phyloP scores from a whole-genome alignment of 2,888 invertebrate genomes.

The Stegana nigrithorax region DNA sequence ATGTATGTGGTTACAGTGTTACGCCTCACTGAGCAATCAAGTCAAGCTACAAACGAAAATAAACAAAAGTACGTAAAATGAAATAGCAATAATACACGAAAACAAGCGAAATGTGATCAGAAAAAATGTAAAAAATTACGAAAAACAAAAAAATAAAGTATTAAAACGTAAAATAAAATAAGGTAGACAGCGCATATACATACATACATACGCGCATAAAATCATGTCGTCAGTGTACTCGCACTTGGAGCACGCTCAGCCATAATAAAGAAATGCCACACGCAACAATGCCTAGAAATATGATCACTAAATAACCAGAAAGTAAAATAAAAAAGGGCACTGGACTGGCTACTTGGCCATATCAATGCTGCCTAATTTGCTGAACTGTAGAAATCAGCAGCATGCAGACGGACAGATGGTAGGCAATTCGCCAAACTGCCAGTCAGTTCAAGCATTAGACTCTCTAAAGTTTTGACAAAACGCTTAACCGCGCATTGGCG shows the following conservation, averaged over 20 bases:
- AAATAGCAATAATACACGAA: not conserved
- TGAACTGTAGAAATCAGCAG: not conserved
- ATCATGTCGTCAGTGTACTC: not conserved
- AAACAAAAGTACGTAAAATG: not conserved
- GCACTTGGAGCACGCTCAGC: not conserved
- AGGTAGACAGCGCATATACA: not conserved
- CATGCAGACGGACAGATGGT: not conserved
- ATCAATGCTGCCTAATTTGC: not conserved
- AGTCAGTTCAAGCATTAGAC: too few species aligned
- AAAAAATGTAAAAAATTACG: not conserved
- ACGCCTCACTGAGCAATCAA: conserved; percentile 18
- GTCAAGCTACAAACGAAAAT: not conserved
- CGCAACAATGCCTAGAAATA: conserved; percentile 9
- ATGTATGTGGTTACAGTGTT: conserved; percentile 7
- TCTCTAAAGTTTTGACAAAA: too few species aligned
- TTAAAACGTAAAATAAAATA: not conserved
- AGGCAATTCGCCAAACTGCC: not conserved
- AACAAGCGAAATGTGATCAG: not conserved
- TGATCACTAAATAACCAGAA: conserved; percentile 8
- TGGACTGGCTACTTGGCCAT: too few species aligned
- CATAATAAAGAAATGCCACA: not conserved
- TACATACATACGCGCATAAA: not conserved
- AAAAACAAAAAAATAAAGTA: not conserved
- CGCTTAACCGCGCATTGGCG: too few species aligned
- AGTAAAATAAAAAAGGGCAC: not conserved